Conservation (phyloP, 2,113 vertebrate genomes). For the Notothenia coriiceps region DNA sequence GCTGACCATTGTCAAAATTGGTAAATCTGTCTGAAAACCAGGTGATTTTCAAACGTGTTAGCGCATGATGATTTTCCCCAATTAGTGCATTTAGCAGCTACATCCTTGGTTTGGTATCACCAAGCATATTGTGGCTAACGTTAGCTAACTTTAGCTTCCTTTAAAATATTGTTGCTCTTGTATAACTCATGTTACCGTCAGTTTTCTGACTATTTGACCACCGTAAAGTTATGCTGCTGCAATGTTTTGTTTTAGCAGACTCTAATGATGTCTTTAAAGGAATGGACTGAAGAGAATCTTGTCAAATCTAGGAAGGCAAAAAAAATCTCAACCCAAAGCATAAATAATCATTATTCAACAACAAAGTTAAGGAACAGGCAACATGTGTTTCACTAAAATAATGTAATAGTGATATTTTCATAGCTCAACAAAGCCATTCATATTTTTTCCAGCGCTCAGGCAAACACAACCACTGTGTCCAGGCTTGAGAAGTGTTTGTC, state of each 20-base stretch:
- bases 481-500: conserved; percentile 2
- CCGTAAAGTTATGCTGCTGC: not conserved
- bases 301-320: not conserved
- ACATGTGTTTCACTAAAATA: no score
- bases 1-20: no score
- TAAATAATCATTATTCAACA: not conserved
- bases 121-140: not conserved
- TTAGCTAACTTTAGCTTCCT: no score
- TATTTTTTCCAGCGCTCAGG: conserved; percentile 43
- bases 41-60: no score
- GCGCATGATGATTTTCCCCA: no score
- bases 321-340: not conserved
- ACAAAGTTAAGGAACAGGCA: not conserved
- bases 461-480: conserved; percentile 12
- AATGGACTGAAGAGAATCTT: not conserved
- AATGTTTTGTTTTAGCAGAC: not conserved
- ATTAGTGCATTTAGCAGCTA: not conserved
- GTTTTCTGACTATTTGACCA: not conserved
- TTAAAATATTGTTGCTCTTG: not conserved
- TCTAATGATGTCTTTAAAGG: not conserved
- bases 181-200: not conserved
- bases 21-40: no score
- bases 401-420: no score
- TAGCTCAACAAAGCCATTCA: conserved; percentile 20
- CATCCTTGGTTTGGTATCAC: not conserved